Evolutionary conservation across 2,797 vertebrate genomes (phyloP).

Genomic region (Setipinna tenuifilis): DNA sequence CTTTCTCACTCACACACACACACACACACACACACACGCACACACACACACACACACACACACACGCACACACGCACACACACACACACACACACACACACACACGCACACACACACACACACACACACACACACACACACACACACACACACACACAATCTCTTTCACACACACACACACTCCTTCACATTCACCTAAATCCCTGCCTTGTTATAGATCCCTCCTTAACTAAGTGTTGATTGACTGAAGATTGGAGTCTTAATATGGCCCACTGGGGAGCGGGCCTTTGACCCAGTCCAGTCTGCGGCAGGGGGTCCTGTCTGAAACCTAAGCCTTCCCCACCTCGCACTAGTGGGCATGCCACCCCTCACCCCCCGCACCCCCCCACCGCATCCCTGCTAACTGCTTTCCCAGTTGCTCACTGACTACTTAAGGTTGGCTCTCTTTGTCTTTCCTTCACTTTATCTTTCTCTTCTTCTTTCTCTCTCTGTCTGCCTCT

Average conservation of each 20-base stretch:
- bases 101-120: constrained; percentile 48
- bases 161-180: constrained; percentile 54
- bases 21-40: constrained; percentile 35
- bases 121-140: constrained; percentile 40
- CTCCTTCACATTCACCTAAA: constrained; percentile 56
- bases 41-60: constrained; percentile 30
- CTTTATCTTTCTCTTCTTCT: not conserved
- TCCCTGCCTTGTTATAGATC: constrained; percentile 72
- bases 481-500: not conserved
- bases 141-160: constrained; percentile 34
- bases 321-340: constrained; percentile 67
- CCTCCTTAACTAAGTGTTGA: constrained; percentile 76
- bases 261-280: constrained; percentile 76
- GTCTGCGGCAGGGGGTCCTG: constrained; percentile 60
- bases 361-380: not conserved
- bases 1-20: not conserved
- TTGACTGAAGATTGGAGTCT: constrained; percentile 75
- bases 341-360: not conserved
- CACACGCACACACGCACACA: constrained; percentile 36
- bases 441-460: not conserved
- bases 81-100: constrained; percentile 54
- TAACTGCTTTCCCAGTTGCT: constrained; percentile 64
- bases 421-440: not conserved
- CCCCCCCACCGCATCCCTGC: constrained; percentile 22
- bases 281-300: constrained; percentile 71